Base-by-base conservation (phyloP, 2,113 vertebrate genomes). In the Anas platyrhynchos region DNA sequence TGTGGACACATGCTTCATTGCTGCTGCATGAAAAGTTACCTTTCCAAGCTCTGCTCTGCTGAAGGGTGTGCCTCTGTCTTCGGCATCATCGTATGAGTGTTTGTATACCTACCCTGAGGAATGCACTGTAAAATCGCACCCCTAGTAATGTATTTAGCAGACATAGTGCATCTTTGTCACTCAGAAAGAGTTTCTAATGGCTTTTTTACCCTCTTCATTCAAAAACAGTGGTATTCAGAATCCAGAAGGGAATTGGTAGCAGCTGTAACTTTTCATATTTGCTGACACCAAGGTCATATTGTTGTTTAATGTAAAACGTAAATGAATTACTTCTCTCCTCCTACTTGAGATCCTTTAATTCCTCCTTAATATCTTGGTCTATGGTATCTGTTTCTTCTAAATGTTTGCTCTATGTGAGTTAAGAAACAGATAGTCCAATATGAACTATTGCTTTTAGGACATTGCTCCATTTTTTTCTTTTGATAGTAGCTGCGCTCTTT, bases 51-150 rank as follows among this genome's bases (percentile, higher is more conserved):
- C 44, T 68, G 15, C 10, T 75, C 43, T 78, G 15, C 13, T 14
- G n/a, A 46, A 62, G 3, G 14, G 6, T 78, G 11, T 83, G 12
- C 13, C 41, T 58, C 21, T 0, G 2, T 18, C 12, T 85, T 76
- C 32, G 76, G 3, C 52, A 80, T 29, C 1, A 1, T 54, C n/a
- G 46, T n/a, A 43, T 0, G 2, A 66, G 26, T 23, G 7, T 48
- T 32, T 50, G 52, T 5, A 66, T 16, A 54, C 7, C 11, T 62
- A 15, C 9, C 6, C 16, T 69, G 29, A 31, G 29, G 38, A 58
- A 38, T 8, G 14, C 21, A 32, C 4, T 17, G 54, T 41, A 81
- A 89, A 94, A 31, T 2, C 3, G 9, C 14, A 9, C 1, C 6
- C 5, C 26, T 6, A 7, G 31, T 50, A 59, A 44, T 62, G 73